Percentiles rank a stretch among this genome's conserved stretches.
phyloP scores from a whole-genome alignment of 2,888 invertebrate genomes.

The Agrotis ipsilon region DNA sequence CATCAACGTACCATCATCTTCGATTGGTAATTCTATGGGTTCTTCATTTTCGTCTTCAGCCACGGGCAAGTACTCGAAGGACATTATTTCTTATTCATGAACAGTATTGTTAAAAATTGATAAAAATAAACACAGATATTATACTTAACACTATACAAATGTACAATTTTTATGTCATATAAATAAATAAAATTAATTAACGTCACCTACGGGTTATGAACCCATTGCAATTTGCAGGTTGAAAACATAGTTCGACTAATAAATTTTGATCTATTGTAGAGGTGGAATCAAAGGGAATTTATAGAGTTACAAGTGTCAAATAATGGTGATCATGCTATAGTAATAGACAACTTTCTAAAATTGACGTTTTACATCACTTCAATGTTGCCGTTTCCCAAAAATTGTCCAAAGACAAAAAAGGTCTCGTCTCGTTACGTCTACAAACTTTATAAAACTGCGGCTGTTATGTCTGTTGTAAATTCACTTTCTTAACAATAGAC shows the following conservation, averaged over 20 bases:
- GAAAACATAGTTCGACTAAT: constrained; percentile 84
- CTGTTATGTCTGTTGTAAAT: neutral
- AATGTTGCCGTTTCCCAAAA: constrained; percentile 67
- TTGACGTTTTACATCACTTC: constrained; percentile 75
- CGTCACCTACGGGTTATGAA: constrained; percentile 90
- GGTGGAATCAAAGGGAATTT: constrained; percentile 68
- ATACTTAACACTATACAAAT: constrained; percentile 88
- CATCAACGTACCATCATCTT: constrained; percentile 98
- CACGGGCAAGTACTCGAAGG: constrained; percentile 95
- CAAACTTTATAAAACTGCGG: too few species aligned
- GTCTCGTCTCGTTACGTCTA: neutral
- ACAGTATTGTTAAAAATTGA: constrained; percentile 83
- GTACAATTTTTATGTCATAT: constrained; percentile 87
- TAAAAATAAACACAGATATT: constrained; percentile 86
- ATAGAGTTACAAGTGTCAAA: constrained; percentile 77
- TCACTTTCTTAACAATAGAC: neutral
- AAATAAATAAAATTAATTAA: constrained; percentile 90
- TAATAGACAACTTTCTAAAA: constrained; percentile 88
- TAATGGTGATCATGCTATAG: constrained; percentile 70
- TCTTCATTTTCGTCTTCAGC: constrained; percentile 99
- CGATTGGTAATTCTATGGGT: constrained; percentile 98
- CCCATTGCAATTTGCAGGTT: constrained; percentile 90
- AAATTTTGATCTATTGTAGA: constrained; percentile 76
- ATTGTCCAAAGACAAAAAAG: constrained; percentile 13
- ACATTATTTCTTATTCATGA: constrained; percentile 90